Conservation (phyloP, 2,113 vertebrate species). For the Scomber colias region DNA sequence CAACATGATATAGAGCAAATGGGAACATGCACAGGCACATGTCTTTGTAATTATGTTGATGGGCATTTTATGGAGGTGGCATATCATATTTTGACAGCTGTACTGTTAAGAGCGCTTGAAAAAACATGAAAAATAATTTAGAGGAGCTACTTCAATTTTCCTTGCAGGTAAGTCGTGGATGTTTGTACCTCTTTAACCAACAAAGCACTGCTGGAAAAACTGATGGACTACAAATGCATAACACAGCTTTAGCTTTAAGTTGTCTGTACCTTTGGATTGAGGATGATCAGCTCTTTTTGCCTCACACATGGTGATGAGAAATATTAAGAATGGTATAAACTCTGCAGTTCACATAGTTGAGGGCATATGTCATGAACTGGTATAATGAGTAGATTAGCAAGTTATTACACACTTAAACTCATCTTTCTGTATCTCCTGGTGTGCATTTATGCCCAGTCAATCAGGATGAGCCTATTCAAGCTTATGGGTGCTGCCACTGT, state of each 20-base stretch:
- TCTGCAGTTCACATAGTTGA: no score
- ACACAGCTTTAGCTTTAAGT: not conserved
- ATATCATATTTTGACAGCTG: conserved; percentile 49
- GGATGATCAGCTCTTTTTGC: not conserved
- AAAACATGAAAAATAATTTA: conserved; percentile 48
- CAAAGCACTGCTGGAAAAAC: not conserved
- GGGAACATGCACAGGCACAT: conserved; percentile 5
- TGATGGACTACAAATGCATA: not conserved
- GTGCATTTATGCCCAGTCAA: not conserved
- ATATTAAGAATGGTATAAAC: not conserved
- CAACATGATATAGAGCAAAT: conserved; percentile 28
- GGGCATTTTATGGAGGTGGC: conserved; percentile 57
- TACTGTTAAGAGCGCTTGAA: conserved; percentile 8
- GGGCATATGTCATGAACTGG: no score
- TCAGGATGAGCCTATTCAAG: not conserved
- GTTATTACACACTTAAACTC: not conserved
- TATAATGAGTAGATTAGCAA: no score
- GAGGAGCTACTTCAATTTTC: conserved; percentile 13
- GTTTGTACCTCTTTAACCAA: conserved; percentile 1
- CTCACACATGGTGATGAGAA: not conserved
- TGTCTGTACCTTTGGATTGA: not conserved
- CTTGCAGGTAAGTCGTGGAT: conserved; percentile 3
- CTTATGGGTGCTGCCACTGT: not conserved
- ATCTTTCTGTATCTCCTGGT: not conserved
- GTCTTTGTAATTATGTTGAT: conserved; percentile 45